Evolutionary conservation across 1,140 invertebrate genomes (phyloP).

Genomic region (Rhagoletis pomonella): DNA sequence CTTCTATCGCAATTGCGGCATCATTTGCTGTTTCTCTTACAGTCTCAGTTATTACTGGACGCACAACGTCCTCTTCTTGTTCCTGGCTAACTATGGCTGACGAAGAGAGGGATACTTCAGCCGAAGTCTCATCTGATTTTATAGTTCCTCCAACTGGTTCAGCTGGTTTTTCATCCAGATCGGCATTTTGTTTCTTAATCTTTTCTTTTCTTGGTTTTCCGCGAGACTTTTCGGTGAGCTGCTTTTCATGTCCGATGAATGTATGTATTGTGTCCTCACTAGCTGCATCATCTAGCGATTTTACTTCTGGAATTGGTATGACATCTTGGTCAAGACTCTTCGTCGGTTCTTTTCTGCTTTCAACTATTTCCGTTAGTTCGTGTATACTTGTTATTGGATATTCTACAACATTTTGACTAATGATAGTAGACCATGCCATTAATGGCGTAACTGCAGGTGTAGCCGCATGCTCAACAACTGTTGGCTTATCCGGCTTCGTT

Average conservation of each 20-base stretch:
- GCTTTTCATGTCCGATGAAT: slow-evolving; percentile 10
- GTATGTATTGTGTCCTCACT: neutral
- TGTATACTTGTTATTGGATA: neutral
- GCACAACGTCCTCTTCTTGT: neutral
- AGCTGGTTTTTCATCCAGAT: no score
- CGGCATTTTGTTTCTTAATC: no score
- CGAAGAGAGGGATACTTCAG: neutral
- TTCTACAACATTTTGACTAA: slow-evolving; percentile 55
- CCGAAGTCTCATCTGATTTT: neutral
- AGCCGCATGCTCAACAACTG: neutral
- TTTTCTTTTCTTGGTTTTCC: neutral
- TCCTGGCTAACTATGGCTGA: slow-evolving; percentile 34
- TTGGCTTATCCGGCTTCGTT: neutral
- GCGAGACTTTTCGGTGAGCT: neutral
- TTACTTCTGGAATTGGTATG: neutral
- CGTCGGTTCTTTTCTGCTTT: neutral
- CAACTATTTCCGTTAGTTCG: neutral
- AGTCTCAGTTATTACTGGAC: neutral
- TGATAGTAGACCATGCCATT: slow-evolving; percentile 59
- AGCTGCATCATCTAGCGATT: neutral
- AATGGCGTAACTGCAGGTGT: slow-evolving; percentile 47
- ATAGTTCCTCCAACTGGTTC: neutral
- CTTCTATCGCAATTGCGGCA: neutral
- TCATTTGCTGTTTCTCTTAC: neutral
- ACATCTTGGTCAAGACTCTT: neutral